Base-by-base conservation (phyloP, 2,113 vertebrate species). In the Girardinichthys multiradiatus region DNA sequence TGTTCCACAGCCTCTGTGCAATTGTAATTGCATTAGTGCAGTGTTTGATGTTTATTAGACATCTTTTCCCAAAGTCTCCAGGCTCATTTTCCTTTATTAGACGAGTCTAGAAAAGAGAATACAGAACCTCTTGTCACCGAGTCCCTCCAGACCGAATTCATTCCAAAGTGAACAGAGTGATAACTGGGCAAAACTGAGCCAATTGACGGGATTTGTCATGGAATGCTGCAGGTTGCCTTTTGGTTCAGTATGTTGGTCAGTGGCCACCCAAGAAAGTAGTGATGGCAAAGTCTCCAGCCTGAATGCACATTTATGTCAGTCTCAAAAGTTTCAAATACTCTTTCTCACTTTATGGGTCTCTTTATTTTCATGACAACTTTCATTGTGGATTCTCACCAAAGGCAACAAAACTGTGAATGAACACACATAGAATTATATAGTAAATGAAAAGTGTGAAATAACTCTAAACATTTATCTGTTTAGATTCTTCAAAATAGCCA, bases 11-110 rank as follows among this genome's bases (percentile, higher is more conserved):
- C 42, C 79, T 42, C 73, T 10, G 24, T 80, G 79, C 74, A 72
- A 79, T 72, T 80, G 85, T 86, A 89, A 86, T 87, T 87, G 85
- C 82, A 86, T 87, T 87, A 86, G 82, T 72, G 72, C 76, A 37
- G 77, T 90, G 84, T 88, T 87, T 80, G 80, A 81, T 81, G 80
- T 86, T 87, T 89, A 89, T 87, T 86, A 80, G 81, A 89, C 79
- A 85, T 72, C 77, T 81, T 79, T 51, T 87, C 90, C 88, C 85
- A 64, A 21, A 85, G 74, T 84, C 85, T 81, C 86, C 76, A n/a
- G 76, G 76, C 85, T 90, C 77, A 87, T 89, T 87, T 86, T 85
- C 86, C 79, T 82, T 91, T 87, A 89, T 88, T 91, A 83, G 77
- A 82, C 66, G 9, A 76, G 78, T 80, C 61, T 80, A 70, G n/a